phyloP scores from a whole-genome alignment of 2,113 vertebrate genomes.

The Pagrus major region DNA sequence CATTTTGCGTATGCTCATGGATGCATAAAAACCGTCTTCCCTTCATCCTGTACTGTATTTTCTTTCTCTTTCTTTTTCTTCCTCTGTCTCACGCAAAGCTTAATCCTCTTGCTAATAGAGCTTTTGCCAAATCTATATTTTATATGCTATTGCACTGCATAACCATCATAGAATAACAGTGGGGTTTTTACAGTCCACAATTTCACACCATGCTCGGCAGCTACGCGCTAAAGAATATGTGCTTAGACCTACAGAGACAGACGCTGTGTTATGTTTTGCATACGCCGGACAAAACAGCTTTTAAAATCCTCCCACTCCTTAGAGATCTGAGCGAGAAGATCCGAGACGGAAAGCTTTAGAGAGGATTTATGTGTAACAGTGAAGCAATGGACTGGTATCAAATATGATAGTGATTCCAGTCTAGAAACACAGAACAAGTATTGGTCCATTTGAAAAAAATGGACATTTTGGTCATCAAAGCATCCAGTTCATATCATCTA shows the following conservation, averaged over 20 bases:
- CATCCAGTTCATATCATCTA: conserved; percentile 5
- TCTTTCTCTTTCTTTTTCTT: neutral
- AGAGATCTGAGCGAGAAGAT: conserved; percentile 29
- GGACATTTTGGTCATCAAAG: conserved; percentile 31
- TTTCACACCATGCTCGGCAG: conserved; percentile 63
- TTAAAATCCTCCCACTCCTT: conserved; percentile 44
- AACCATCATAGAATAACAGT: conserved; percentile 37
- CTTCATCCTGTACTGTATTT: neutral
- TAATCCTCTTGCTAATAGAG: conserved; percentile 52
- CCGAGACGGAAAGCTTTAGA: conserved; percentile 17
- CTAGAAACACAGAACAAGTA: neutral
- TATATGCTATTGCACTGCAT: conserved; percentile 30
- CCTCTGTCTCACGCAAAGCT: conserved; percentile 32
- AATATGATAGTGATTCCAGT: conserved; percentile 15
- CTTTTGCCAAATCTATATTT: conserved; percentile 46
- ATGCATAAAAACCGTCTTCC: neutral
- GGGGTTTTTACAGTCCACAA: conserved; percentile 49
- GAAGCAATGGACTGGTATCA: neutral
- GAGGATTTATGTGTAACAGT: conserved; percentile 30
- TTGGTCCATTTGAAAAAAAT: neutral
- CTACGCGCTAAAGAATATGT: conserved; percentile 34
- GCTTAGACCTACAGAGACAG: conserved; percentile 26
- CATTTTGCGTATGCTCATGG: neutral
- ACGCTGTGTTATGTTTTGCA: conserved; percentile 34
- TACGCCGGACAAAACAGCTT: conserved; percentile 31